These are phyloP conservation scores for Thinocorus orbignyianus DNA, from an alignment of 2,113 vertebrate species.

Conservation along the genomic window DNA sequence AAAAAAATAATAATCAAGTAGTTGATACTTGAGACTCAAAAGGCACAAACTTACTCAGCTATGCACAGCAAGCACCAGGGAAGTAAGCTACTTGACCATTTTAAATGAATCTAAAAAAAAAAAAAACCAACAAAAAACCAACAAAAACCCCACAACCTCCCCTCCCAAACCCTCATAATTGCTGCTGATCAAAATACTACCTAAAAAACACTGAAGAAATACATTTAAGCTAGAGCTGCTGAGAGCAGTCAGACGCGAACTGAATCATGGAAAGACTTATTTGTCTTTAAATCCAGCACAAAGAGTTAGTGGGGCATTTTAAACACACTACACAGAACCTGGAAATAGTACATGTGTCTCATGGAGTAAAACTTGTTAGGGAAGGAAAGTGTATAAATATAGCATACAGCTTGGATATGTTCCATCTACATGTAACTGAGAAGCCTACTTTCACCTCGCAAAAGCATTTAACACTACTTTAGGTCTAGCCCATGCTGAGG, in stretches of 20 bases:
- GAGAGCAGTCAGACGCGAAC: not conserved
- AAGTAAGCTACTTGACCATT: not conserved
- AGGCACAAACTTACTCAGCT: not conserved
- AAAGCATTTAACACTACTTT: slow-evolving; percentile 31
- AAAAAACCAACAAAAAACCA: too few relatives aligned
- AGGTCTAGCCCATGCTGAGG: not conserved
- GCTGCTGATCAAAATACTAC: not conserved
- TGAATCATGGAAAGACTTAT: not conserved
- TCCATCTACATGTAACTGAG: not conserved
- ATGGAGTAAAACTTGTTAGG: not conserved
- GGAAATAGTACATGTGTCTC: not conserved
- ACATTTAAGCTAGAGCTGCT: not conserved
- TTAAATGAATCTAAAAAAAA: not conserved
- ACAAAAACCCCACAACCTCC: too few relatives aligned
- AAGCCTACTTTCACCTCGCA: slow-evolving; percentile 1
- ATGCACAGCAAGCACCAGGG: not conserved
- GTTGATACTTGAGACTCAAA: not conserved
- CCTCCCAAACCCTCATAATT: not conserved
- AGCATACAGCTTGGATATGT: not conserved
- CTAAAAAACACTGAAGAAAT: not conserved
- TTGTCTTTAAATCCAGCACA: not conserved
- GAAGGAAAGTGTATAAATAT: not conserved
- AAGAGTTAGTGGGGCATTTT: not conserved
- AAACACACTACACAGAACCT: not conserved
- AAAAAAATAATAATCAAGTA: not conserved